Evolutionary conservation across 2,797 vertebrate species (phyloP).

Genomic region (Arnoldichthys spilopterus): DNA sequence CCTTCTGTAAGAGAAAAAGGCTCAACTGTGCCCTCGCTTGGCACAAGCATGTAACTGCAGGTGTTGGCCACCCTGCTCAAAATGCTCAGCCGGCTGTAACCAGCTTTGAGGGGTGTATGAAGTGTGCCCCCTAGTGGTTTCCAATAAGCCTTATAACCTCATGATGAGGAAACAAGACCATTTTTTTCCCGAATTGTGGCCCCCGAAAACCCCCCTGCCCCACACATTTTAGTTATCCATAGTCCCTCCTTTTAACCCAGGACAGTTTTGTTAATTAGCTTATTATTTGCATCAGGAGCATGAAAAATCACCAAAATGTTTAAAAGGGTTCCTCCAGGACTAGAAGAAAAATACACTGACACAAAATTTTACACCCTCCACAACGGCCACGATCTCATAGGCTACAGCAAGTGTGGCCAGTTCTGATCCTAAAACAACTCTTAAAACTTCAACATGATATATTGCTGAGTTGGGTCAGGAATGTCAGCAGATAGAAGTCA

Average conservation of each 20-base stretch:
- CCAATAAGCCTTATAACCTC: background rate
- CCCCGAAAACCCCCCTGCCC: too few species aligned
- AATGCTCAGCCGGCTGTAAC: background rate
- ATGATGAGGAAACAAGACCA: background rate
- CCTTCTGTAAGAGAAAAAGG: background rate
- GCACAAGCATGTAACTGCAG: background rate
- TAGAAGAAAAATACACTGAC: too few species aligned
- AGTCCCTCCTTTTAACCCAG: too few species aligned
- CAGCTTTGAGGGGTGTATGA: constrained; percentile 13
- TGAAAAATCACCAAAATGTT: too few species aligned
- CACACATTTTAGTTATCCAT: too few species aligned
- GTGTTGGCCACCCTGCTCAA: background rate
- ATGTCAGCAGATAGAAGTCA: background rate
- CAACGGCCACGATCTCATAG: background rate
- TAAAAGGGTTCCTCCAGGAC: too few species aligned
- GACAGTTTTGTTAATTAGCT: too few species aligned
- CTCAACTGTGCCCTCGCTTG: constrained; percentile 64
- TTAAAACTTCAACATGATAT: too few species aligned
- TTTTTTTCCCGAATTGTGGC: too few species aligned
- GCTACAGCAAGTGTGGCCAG: background rate
- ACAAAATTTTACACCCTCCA: background rate
- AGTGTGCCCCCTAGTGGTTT: constrained; percentile 37
- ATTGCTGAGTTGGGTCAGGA: too few species aligned
- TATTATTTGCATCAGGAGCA: too few species aligned
- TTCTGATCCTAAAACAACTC: background rate